Conservation (phyloP, 2,888 invertebrate genomes). For the Clunio marinus region DNA sequence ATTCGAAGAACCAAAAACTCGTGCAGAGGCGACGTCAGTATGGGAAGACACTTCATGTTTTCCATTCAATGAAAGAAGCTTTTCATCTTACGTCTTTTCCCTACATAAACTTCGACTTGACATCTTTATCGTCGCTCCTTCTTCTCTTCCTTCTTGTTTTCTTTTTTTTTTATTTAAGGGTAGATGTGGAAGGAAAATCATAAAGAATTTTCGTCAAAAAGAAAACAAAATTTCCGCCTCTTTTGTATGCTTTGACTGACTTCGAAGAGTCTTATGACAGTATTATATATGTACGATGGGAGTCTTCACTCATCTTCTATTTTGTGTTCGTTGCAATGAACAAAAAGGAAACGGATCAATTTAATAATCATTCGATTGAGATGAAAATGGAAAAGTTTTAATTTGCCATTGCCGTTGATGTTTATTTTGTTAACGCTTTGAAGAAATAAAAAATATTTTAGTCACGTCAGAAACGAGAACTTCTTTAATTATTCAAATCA, state of each 20-base stretch:
- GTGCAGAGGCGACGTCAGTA: not conserved
- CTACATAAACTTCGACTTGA: conserved; percentile 23
- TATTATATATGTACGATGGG: too few species aligned
- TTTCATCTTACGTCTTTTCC: conserved; percentile 22
- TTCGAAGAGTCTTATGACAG: too few species aligned
- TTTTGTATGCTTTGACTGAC: not conserved
- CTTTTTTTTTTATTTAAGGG: not conserved
- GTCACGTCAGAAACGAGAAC: not conserved
- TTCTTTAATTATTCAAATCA: too few species aligned
- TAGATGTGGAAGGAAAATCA: conserved; percentile 9
- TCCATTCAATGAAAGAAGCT: conserved; percentile 27
- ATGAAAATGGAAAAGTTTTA: not conserved
- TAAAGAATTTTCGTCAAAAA: conserved; percentile 12
- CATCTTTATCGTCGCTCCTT: conserved; percentile 34
- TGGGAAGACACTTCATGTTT: conserved; percentile 3
- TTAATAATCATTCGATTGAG: conserved; percentile 28
- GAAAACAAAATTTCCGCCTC: conserved; percentile 21
- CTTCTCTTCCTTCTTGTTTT: not conserved
- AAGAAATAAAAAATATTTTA: too few species aligned
- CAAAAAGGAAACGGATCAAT: conserved; percentile 14
- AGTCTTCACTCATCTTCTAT: too few species aligned
- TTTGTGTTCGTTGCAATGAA: too few species aligned
- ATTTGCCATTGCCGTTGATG: not conserved
- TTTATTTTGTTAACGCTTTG: too few species aligned
- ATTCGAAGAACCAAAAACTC: not conserved